Conservation (phyloP, 2,888 invertebrate genomes). For the Lutraria lutraria region DNA sequence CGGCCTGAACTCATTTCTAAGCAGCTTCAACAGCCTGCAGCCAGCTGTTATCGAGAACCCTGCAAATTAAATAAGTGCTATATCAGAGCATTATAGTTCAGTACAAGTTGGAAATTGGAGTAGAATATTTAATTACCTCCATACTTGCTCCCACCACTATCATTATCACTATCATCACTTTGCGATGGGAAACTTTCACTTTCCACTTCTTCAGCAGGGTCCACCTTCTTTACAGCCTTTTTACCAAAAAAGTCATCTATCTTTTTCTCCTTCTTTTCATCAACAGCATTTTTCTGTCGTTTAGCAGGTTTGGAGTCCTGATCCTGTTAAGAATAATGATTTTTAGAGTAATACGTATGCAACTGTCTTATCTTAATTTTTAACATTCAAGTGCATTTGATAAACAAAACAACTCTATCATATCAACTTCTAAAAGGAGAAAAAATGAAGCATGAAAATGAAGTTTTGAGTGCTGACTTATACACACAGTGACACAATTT, state of each 20-base stretch:
- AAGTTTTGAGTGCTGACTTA: too few species aligned
- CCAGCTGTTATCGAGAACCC: too few species aligned
- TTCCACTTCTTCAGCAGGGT: conserved; percentile 24
- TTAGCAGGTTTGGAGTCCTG: conserved; percentile 32
- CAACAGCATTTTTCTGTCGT: conserved; percentile 29
- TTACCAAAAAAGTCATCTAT: conserved; percentile 68
- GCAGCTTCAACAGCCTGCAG: too few species aligned
- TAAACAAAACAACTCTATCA: not conserved
- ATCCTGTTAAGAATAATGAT: not conserved
- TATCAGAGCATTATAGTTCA: too few species aligned
- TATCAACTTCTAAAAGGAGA: too few species aligned
- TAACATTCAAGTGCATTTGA: not conserved
- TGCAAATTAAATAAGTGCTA: too few species aligned
- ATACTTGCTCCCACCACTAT: not conserved
- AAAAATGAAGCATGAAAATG: too few species aligned
- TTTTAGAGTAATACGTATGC: not conserved
- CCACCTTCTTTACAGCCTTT: conserved; percentile 42
- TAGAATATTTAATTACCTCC: not conserved
- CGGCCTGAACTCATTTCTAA: too few species aligned
- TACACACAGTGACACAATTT: too few species aligned
- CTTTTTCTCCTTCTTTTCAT: conserved; percentile 52
- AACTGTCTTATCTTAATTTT: not conserved
- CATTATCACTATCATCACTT: not conserved
- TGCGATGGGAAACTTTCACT: conserved; percentile 13
- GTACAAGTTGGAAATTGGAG: too few species aligned